phyloP scores from a whole-genome alignment of 2,797 vertebrate genomes.

The Oceanodroma leucorhoa region DNA sequence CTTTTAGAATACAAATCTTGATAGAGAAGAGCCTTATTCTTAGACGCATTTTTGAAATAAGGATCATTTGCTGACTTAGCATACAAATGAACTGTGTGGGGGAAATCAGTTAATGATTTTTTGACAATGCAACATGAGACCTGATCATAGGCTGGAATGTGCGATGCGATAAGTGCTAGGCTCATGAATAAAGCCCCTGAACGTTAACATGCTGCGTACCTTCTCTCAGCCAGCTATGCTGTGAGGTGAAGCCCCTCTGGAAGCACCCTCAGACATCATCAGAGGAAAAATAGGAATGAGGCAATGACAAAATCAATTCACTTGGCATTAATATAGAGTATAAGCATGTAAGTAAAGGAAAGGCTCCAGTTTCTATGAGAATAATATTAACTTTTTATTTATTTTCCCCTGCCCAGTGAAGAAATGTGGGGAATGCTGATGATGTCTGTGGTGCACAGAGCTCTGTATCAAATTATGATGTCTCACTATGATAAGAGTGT shows the following conservation, averaged over 20 bases:
- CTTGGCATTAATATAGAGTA: background rate
- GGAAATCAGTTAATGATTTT: background rate
- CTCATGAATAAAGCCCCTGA: background rate
- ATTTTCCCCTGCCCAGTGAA: background rate
- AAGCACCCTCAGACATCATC: background rate
- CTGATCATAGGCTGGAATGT: background rate
- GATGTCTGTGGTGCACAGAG: background rate
- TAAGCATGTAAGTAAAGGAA: background rate
- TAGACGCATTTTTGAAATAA: background rate
- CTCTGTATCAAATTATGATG: background rate
- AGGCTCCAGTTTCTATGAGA: background rate
- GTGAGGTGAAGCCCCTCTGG: background rate
- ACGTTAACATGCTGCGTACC: fast-evolving
- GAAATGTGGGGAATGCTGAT: background rate
- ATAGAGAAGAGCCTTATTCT: background rate
- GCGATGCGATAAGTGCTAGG: background rate
- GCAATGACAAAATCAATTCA: background rate
- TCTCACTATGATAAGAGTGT: background rate
- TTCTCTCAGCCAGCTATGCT: background rate
- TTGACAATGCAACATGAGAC: background rate
- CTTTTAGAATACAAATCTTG: background rate
- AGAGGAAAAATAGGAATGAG: background rate
- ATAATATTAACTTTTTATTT: background rate
- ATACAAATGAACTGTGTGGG: background rate
- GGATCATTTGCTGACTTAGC: background rate